phyloP scores from a whole-genome alignment of 2,797 vertebrate species.

The Fundulus diaphanus region DNA sequence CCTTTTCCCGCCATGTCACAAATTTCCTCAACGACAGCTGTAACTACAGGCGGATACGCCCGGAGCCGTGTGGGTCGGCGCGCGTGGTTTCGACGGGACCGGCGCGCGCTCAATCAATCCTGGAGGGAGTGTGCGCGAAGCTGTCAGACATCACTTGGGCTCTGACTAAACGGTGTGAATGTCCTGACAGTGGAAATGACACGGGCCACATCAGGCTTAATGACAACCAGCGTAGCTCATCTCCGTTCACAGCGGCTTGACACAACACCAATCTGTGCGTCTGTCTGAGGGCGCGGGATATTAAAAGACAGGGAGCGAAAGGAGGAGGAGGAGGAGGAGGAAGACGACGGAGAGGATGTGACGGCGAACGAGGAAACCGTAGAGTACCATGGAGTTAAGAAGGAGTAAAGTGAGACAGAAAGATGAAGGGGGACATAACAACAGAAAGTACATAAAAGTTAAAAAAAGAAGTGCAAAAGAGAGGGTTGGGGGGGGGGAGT shows the following conservation, averaged over 20 bases:
- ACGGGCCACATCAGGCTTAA: constrained; percentile 78
- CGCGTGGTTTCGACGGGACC: constrained; percentile 56
- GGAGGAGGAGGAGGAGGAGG: constrained; percentile 18
- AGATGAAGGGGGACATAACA: constrained; percentile 13
- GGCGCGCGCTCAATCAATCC: constrained; percentile 73
- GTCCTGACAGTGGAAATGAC: constrained; percentile 80
- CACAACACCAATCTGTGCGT: constrained; percentile 77
- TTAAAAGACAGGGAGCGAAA: constrained; percentile 40
- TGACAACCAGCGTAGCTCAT: constrained; percentile 76
- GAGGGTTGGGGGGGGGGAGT: constrained; percentile 18
- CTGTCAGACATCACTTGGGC: constrained; percentile 79
- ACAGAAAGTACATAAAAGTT: constrained; percentile 28
- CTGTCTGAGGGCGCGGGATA: constrained; percentile 38
- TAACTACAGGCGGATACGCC: constrained; percentile 63
- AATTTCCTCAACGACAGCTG: constrained; percentile 47
- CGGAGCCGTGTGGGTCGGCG: constrained; percentile 11
- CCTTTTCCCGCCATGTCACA: constrained; percentile 54
- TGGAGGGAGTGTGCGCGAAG: constrained; percentile 68
- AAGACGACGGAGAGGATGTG: constrained; percentile 19
- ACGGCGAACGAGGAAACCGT: constrained; percentile 25
- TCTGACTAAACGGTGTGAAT: constrained; percentile 81
- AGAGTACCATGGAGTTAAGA: constrained; percentile 29
- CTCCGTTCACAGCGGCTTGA: constrained; percentile 66
- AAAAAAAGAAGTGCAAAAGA: constrained; percentile 51
- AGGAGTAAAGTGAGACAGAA: constrained; percentile 35